phyloP scores from a whole-genome alignment of 2,113 vertebrate genomes.

The Muntiacus muntjak region DNA sequence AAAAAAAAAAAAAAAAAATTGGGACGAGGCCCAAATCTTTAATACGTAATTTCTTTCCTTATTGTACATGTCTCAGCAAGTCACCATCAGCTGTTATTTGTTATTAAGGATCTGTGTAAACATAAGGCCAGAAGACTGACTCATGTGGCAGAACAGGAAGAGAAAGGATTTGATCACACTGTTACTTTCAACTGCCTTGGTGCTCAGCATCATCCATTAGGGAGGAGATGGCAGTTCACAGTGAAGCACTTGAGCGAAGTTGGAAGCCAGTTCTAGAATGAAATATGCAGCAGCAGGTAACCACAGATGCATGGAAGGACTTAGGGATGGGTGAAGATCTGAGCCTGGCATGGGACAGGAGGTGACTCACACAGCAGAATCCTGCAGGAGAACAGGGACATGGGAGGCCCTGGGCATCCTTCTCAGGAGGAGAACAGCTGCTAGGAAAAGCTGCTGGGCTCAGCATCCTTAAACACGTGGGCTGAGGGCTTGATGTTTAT shows the following conservation, averaged over 20 bases:
- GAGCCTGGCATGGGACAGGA: no score
- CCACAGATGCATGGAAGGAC: not conserved
- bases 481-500: not conserved
- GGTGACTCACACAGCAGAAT: not conserved
- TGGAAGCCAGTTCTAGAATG: not conserved
- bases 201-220: conserved; percentile 6
- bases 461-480: not conserved
- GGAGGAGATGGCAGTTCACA: conserved; percentile 12
- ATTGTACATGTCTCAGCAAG: conserved; percentile 57
- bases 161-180: conserved; percentile 38
- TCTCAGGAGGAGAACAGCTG: not conserved
- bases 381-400: fast-evolving
- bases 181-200: conserved; percentile 57
- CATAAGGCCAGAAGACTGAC: not conserved
- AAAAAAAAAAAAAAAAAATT: not conserved
- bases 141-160: conserved; percentile 34
- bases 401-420: fast-evolving
- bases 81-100: conserved; percentile 61
- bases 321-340: no score
- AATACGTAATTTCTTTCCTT: conserved; percentile 14
- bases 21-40: conserved; percentile 12
- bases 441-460: not conserved
- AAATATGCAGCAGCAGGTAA: not conserved
- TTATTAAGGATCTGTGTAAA: conserved; percentile 58
- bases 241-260: conserved; percentile 24